Percentiles rank a stretch among this genome's conserved stretches.
phyloP scores from a whole-genome alignment of 2,113 vertebrate species.

The Pomatostomus ruficeps region DNA sequence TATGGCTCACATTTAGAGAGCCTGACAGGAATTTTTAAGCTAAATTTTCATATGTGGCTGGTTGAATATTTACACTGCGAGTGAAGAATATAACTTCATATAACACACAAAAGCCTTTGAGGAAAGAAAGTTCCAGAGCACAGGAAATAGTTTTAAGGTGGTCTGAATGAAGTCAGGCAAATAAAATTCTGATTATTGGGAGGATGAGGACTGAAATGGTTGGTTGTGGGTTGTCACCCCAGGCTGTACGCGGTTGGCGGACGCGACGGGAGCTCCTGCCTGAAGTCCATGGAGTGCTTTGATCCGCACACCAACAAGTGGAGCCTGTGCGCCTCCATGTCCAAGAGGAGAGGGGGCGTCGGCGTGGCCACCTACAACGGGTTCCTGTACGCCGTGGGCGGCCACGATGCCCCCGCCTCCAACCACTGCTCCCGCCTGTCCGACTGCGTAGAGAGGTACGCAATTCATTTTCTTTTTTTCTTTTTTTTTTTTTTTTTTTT shows the following conservation, averaged over 20 bases:
- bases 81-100: neutral
- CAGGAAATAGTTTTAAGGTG: neutral
- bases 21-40: neutral
- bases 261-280: slow-evolving; percentile 92
- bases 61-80: neutral
- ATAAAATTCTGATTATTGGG: neutral
- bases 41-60: neutral
- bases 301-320: slow-evolving; percentile 98
- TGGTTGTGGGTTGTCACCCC: neutral
- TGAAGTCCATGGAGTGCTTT: slow-evolving; percentile 95
- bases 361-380: slow-evolving; percentile 91
- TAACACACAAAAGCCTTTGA: neutral
- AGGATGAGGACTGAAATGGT: neutral
- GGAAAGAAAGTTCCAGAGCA: neutral
- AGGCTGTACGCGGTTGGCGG: slow-evolving; percentile 94
- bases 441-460: slow-evolving; percentile 90
- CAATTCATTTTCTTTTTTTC: accelerated
- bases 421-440: slow-evolving; percentile 91
- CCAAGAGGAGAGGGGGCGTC: slow-evolving; percentile 90
- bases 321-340: slow-evolving; percentile 91
- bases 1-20: neutral
- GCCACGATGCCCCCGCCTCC: slow-evolving; percentile 92
- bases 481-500: neutral
- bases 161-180: neutral
- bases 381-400: slow-evolving; percentile 90